Evolutionary conservation across 2,797 vertebrate species (phyloP).

Genomic region (Rachycentron canadum): DNA sequence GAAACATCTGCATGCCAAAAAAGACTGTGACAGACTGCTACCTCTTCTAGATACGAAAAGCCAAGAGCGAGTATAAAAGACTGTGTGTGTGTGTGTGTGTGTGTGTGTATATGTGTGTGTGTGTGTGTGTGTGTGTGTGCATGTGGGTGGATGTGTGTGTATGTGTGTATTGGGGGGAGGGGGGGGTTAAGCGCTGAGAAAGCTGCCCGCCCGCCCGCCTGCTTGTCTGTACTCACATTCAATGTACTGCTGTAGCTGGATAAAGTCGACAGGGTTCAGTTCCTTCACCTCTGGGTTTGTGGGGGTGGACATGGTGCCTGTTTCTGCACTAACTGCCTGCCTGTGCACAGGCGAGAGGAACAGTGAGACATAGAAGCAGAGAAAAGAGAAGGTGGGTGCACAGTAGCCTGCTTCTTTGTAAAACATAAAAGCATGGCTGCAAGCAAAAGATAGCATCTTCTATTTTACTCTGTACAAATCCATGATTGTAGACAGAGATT

Average conservation of each 20-base stretch:
- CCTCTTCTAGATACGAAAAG: conserved; percentile 67
- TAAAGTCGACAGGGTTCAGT: conserved; percentile 92
- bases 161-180: conserved; percentile 43
- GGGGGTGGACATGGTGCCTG: conserved; percentile 82
- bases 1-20: conserved; percentile 21
- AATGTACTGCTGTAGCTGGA: conserved; percentile 94
- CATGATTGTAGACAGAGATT: conserved; percentile 39
- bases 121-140: conserved; percentile 50
- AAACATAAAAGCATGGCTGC: conserved; percentile 71
- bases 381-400: conserved; percentile 71
- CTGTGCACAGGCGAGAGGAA: conserved; percentile 66
- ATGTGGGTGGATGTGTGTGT: conserved; percentile 40
- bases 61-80: conserved; percentile 63
- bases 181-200: conserved; percentile 68
- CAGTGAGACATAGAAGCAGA: conserved; percentile 63
- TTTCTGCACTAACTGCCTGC: conserved; percentile 72
- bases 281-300: conserved; percentile 87
- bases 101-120: conserved; percentile 44
- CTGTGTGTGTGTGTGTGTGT: conserved; percentile 64
- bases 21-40: conserved; percentile 49
- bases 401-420: conserved; percentile 61
- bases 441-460: conserved; percentile 66
- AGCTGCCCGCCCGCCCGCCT: conserved; percentile 57
- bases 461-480: conserved; percentile 47
- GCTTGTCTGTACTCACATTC: conserved; percentile 90